Evolutionary conservation across 2,888 invertebrate genomes (phyloP).

Genomic region (Amiota communis): DNA sequence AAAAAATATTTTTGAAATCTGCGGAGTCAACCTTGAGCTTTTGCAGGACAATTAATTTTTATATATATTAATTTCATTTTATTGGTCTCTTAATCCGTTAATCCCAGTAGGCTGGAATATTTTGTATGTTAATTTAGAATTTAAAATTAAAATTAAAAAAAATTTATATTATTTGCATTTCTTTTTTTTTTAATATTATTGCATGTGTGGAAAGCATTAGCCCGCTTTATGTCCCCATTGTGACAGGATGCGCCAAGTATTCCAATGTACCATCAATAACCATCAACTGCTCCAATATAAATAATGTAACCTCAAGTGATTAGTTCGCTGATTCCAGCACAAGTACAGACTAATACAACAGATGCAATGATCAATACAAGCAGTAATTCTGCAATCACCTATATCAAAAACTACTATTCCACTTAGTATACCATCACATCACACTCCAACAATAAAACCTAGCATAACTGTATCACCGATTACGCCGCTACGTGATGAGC

Average conservation of each 20-base stretch:
- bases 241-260: not conserved
- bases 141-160: too few relatives aligned
- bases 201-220: slow-evolving; percentile 47
- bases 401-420: slow-evolving; percentile 19
- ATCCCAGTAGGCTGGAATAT: too few relatives aligned
- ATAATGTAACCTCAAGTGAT: slow-evolving; percentile 70
- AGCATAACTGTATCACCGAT: slow-evolving; percentile 24
- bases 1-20: too few relatives aligned
- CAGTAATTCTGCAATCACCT: slow-evolving; percentile 33
- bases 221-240: slow-evolving; percentile 47
- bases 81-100: too few relatives aligned
- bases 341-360: slow-evolving; percentile 40
- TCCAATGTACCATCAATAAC: slow-evolving; percentile 28
- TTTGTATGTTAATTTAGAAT: too few relatives aligned
- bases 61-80: too few relatives aligned
- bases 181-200: too few relatives aligned
- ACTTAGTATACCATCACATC: not conserved
- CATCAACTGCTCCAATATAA: slow-evolving; percentile 57
- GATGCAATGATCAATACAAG: slow-evolving; percentile 9
- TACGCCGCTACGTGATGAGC: slow-evolving; percentile 69
- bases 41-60: too few relatives aligned
- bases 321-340: slow-evolving; percentile 60
- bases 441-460: not conserved
- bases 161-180: too few relatives aligned
- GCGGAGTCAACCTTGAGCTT: too few relatives aligned